Evolutionary conservation across 2,113 vertebrate species (phyloP), one percentile per base, ranked within the genome.

Genomic region (Hippocampus abdominalis): DNA sequence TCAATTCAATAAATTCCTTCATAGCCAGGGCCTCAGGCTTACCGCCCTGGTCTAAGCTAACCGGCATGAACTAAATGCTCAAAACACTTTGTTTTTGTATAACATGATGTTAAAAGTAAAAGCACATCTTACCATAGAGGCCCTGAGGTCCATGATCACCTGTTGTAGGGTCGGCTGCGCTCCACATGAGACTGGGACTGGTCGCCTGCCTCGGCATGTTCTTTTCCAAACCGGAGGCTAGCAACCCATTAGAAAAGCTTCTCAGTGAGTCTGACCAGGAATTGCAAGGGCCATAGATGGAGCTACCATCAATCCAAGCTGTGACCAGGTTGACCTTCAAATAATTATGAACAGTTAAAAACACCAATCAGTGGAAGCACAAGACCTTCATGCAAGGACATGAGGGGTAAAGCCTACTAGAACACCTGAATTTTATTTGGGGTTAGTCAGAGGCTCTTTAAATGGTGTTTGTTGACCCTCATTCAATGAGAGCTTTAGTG

Each of bases 281-380:
- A 42, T 93, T 91, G 0, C 93, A 96, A 0, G 94, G 89, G n/a
- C 97, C 97, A 0, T 99, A 99, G 77, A 98, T 96, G 81, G 97
- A 95, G 88, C 96, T 99, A 68, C 96, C 97, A 5, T 99, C 97
- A 48, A 98, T 92, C 97, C 97, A 98, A 3, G 94, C 89, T 0
- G 96, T 97, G 86, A 94, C 94, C n/a, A 86, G 80, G 18, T 98
- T 99, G 57, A 91, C 83, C 96, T 98, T 83, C 53, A 67, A 53
- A 48, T 11, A 42, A 42, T 42, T 42, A 42, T 8, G 40, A 42
- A 42, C 10, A 42, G 40, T 42, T 42, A 42, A 11, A 42, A 42
- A 42, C 40, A 42, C 10, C 40, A 46, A 13, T 46, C 13, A 46
- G 44, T 16, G 15, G 12, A 15, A 13, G 15, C 12, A 46, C 13